Evolutionary conservation across 2,797 vertebrate genomes (phyloP).

Genomic region (Naso thynnoides): DNA sequence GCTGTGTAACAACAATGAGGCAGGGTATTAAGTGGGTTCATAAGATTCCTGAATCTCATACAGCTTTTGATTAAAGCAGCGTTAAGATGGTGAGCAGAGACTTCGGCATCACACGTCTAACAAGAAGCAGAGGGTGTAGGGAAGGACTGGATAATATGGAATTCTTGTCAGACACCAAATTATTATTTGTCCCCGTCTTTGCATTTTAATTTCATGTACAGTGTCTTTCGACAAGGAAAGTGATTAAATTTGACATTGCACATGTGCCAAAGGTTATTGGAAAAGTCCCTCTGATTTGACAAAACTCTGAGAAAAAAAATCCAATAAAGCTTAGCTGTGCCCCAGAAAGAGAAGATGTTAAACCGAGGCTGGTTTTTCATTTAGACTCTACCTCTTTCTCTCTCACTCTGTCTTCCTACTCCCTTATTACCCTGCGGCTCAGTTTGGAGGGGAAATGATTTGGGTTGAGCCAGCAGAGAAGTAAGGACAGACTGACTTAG

Average conservation of each 20-base stretch:
- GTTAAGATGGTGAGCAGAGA: constrained; percentile 44
- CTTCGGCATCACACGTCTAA: constrained; percentile 38
- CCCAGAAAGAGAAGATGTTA: constrained; percentile 81
- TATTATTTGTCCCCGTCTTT: constrained; percentile 70
- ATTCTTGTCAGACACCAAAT: constrained; percentile 59
- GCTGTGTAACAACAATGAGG: constrained; percentile 38
- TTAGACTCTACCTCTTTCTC: constrained; percentile 72
- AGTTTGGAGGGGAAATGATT: constrained; percentile 68
- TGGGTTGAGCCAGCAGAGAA: constrained; percentile 58
- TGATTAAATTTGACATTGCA: constrained; percentile 84
- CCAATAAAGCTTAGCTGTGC: constrained; percentile 83
- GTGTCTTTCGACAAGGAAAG: constrained; percentile 65
- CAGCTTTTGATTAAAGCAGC: constrained; percentile 59
- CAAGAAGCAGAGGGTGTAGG: constrained; percentile 11
- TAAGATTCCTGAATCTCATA: constrained; percentile 50
- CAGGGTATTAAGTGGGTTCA: constrained; percentile 54
- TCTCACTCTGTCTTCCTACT: constrained; percentile 54
- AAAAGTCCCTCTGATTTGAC: constrained; percentile 76
- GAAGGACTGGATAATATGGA: constrained; percentile 38
- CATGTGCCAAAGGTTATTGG: constrained; percentile 81
- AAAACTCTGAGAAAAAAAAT: constrained; percentile 73
- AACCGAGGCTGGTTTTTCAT: constrained; percentile 83
- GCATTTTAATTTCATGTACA: constrained; percentile 74
- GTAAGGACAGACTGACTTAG: constrained; percentile 52
- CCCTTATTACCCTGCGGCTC: constrained; percentile 77